These are phyloP conservation scores for Sceloporus undulatus DNA, from an alignment of 2,113 vertebrate genomes.

Conservation along the genomic window DNA sequence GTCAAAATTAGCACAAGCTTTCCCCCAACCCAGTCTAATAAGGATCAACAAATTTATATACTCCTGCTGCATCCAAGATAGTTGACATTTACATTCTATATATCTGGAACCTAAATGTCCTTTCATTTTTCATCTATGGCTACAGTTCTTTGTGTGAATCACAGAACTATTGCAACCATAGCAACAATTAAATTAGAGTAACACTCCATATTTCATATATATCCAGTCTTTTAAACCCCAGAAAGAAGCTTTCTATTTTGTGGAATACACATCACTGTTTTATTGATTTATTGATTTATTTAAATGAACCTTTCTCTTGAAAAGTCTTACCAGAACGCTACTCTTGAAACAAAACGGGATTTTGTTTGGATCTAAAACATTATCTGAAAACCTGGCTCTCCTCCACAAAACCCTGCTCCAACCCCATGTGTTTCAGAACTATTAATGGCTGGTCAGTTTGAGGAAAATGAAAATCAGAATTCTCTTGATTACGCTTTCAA, in stretches of 20 bases:
- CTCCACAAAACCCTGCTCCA: too few relatives aligned
- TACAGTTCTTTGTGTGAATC: slow-evolving; percentile 10
- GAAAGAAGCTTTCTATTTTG: slow-evolving; percentile 7
- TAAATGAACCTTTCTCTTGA: background rate
- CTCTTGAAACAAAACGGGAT: background rate
- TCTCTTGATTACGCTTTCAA: background rate
- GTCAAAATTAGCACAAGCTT: background rate
- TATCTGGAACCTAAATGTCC: background rate
- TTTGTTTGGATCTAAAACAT: too few relatives aligned
- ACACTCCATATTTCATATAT: slow-evolving; percentile 28
- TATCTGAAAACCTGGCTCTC: too few relatives aligned
- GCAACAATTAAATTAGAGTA: slow-evolving; percentile 55
- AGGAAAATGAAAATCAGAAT: too few relatives aligned
- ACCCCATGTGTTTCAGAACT: too few relatives aligned
- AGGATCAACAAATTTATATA: background rate
- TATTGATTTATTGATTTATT: background rate
- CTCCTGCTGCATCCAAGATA: background rate
- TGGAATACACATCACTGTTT: background rate
- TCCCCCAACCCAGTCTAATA: background rate
- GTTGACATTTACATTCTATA: background rate
- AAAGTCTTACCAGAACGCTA: background rate
- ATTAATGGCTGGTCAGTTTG: too few relatives aligned
- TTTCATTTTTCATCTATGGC: slow-evolving; percentile 21
- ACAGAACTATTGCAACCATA: slow-evolving; percentile 40
- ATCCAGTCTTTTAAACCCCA: slow-evolving; percentile 22